These are phyloP conservation scores for Sinodicranocentrus sp. DNA, from an alignment of 2,888 invertebrate species.

Conservation along the genomic window DNA sequence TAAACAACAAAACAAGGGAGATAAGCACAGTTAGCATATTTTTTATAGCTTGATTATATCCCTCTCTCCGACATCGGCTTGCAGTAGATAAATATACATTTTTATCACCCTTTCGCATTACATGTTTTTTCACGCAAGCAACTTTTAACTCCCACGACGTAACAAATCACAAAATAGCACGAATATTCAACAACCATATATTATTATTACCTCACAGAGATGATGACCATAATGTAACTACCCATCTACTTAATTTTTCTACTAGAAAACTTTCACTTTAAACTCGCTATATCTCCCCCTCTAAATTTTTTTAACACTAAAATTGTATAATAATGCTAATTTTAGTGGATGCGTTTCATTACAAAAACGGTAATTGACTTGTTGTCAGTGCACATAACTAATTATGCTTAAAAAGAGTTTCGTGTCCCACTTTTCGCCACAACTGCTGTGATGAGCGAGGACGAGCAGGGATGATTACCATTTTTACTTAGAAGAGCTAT, in stretches of 20 bases:
- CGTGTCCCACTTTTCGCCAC: slow-evolving; percentile 47
- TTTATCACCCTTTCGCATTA: too few species aligned
- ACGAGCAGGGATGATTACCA: slow-evolving; percentile 10
- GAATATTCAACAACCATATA: too few species aligned
- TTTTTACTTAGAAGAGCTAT: too few species aligned
- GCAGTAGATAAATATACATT: too few species aligned
- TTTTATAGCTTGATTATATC: too few species aligned
- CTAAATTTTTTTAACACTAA: slow-evolving; percentile 3
- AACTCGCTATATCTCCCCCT: slow-evolving; percentile 21
- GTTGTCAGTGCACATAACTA: background rate
- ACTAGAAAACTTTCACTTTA: slow-evolving; percentile 46
- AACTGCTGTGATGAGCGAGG: slow-evolving; percentile 57
- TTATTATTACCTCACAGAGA: background rate
- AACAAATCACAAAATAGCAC: slow-evolving; percentile 38
- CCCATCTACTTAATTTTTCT: too few species aligned
- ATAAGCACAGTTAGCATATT: too few species aligned
- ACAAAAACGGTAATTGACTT: slow-evolving; percentile 2
- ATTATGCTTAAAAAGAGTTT: slow-evolving; percentile 1
- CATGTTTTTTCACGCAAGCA: too few species aligned
- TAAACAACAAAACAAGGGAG: too few species aligned
- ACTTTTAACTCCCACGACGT: slow-evolving; percentile 11
- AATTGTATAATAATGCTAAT: slow-evolving; percentile 48
- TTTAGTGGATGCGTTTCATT: slow-evolving; percentile 22
- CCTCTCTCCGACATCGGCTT: too few species aligned
- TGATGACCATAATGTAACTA: slow-evolving; percentile 15